Conservation (phyloP, 2,888 invertebrate genomes). For the Epinotia nisella region DNA sequence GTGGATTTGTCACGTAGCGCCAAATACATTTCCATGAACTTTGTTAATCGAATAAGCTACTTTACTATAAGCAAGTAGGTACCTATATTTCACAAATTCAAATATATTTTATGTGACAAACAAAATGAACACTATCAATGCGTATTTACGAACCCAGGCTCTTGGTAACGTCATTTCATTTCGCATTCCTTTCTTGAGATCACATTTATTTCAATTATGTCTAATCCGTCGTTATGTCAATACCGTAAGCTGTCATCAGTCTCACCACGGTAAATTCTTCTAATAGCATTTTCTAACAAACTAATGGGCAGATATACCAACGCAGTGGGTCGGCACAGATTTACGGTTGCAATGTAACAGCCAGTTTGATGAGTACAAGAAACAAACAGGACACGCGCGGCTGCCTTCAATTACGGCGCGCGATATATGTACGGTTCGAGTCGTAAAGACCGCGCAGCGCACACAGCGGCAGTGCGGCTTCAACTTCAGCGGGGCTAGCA, state of each 20-base stretch:
- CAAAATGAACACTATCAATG: too few species aligned
- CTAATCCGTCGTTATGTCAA: constrained; percentile 12
- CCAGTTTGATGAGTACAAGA: constrained; percentile 58
- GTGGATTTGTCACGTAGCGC: constrained; percentile 2
- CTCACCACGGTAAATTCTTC: constrained; percentile 28
- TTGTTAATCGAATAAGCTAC: too few species aligned
- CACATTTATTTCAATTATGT: neutral
- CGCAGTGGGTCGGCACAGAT: constrained; percentile 54
- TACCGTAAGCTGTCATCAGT: constrained; percentile 37
- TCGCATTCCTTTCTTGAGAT: neutral
- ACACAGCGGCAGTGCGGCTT: constrained; percentile 30
- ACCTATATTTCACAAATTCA: too few species aligned
- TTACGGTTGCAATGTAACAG: constrained; percentile 60
- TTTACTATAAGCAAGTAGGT: too few species aligned
- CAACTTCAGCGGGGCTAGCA: neutral
- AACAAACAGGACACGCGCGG: constrained; percentile 45
- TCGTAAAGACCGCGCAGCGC: constrained; percentile 37
- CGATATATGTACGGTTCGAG: constrained; percentile 43
- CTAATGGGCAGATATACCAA: constrained; percentile 47
- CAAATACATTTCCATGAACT: constrained; percentile 10
- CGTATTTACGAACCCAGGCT: too few species aligned
- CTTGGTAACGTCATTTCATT: neutral
- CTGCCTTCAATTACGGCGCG: constrained; percentile 44
- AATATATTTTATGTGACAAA: too few species aligned
- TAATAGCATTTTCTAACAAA: constrained; percentile 39